A percentile compares a stretch with the other conserved stretches of the same genome.
These are phyloP conservation scores for Drosophila putrida DNA, from an alignment of 2,888 invertebrate species.

Conservation along the genomic window DNA sequence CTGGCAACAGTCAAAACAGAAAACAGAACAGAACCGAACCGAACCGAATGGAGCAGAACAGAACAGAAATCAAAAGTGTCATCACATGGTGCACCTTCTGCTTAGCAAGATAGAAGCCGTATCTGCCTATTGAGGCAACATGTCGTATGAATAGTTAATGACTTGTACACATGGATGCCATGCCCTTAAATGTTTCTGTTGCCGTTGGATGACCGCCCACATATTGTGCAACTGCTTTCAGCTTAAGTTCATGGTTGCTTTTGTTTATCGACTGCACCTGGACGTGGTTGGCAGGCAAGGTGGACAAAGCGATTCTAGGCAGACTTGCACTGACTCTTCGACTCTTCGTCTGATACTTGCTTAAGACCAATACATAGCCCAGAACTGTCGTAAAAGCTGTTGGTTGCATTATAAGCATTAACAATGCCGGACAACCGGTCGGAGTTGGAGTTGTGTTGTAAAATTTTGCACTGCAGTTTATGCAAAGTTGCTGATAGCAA, in stretches of 20 bases:
- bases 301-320: slow-evolving; percentile 27
- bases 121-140: slow-evolving; percentile 37
- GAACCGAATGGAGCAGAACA: neutral
- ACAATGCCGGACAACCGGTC: slow-evolving; percentile 45
- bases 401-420: slow-evolving; percentile 56
- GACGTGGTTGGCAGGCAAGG: slow-evolving; percentile 16
- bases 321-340: slow-evolving; percentile 16
- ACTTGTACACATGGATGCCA: slow-evolving; percentile 47
- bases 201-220: slow-evolving; percentile 11
- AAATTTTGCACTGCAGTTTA: slow-evolving; percentile 78
- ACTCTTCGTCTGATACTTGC: slow-evolving; percentile 18
- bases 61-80: slow-evolving; percentile 74
- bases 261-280: slow-evolving; percentile 64
- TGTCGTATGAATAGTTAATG: slow-evolving; percentile 76
- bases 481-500: slow-evolving; percentile 85
- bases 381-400: slow-evolving; percentile 9
- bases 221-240: slow-evolving; percentile 45
- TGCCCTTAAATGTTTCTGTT: slow-evolving; percentile 12
- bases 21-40: neutral
- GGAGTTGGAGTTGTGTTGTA: slow-evolving; percentile 48
- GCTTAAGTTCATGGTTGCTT: slow-evolving; percentile 63
- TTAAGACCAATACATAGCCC: slow-evolving; percentile 22
- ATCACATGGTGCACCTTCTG: slow-evolving; percentile 51
- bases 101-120: slow-evolving; percentile 26
- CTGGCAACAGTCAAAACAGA: slow-evolving; percentile 26